Percentiles rank a stretch among this genome's conserved stretches.
Conservation (phyloP, 2,113 vertebrate species). For the human (Homo sapiens) region DNA sequence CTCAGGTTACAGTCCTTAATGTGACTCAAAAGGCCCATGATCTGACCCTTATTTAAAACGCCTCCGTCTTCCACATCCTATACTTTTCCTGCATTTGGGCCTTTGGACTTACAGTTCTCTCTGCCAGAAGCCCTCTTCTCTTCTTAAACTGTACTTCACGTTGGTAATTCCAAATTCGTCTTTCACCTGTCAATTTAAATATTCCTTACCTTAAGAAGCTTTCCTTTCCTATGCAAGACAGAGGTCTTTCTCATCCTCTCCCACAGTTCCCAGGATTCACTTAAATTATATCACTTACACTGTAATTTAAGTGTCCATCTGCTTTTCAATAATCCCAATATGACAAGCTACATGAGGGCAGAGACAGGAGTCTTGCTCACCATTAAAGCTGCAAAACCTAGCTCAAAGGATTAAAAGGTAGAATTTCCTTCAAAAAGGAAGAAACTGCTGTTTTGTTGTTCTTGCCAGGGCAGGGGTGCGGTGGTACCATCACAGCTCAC, state of each 20-base stretch:
- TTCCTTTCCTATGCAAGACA: neutral
- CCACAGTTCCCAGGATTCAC: neutral
- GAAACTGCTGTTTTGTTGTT: neutral
- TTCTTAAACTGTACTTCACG: neutral
- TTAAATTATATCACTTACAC: neutral
- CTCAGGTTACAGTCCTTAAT: neutral
- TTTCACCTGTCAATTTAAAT: neutral
- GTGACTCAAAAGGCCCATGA: neutral
- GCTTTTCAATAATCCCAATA: neutral
- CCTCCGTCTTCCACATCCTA: neutral
- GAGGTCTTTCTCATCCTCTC: neutral
- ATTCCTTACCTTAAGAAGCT: neutral
- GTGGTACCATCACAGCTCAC: neutral
- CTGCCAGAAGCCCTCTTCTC: neutral
- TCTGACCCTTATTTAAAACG: neutral
- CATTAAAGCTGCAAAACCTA: neutral
- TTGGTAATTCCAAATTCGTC: neutral
- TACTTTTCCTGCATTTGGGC: neutral
- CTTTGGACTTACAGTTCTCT: neutral
- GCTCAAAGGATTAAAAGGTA: neutral
- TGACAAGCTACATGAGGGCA: neutral
- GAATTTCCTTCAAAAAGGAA: neutral
- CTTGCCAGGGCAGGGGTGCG: neutral
- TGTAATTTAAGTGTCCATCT: neutral
- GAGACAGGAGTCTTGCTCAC: neutral